Base-by-base conservation (phyloP, 64 coral and sea anemone species). In the Pocillopora damicornis region DNA sequence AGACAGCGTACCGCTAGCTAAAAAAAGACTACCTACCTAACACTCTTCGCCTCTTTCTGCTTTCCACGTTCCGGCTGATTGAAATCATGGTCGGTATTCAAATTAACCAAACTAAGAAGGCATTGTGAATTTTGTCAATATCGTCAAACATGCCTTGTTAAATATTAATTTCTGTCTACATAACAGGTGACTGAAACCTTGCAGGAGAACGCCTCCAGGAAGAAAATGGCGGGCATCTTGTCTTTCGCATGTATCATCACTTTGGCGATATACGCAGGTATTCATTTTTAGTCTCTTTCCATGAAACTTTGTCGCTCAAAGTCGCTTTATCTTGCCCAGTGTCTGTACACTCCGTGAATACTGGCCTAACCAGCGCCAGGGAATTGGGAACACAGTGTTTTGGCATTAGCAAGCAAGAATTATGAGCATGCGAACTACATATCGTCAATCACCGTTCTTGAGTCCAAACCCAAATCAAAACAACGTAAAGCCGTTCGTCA, bases 191-290 rank as follows among this genome's bases (percentile, higher is more conserved):
- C 38, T 56, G 65, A 85, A 58, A 22, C 81, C 38, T 0, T 68
- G n/a, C 35, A 68, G 68, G 34, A 83, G 35, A 67, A 83, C 25
- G 35, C 63, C 81, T 85, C 66, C 35, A 22, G 65, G 15, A 73
- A 85, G 81, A 85, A 85, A 85, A 85, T 85, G 81, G 81, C 64
- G 81, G 81, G 63, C 81, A 56, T 45, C 18, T 35, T 57, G 36
- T 72, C 20, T 14, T 37, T 85, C 20, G 63, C 64, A 23, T 85
- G 81, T 15, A 66, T 85, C 38, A 20, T 45, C 13, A 14, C 45
- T 4, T 73, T 85, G 81, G 64, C 15, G 5, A 22, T 85, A 6
- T 45, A 73, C 9, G 37, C 81, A 85, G 81, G 81, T 85, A 85
- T 30, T 60, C 77, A 59, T 30, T 11, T 12, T 75, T 23, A 51